phyloP scores from a whole-genome alignment of 2,113 vertebrate species.

The Tylochromis polylepis region DNA sequence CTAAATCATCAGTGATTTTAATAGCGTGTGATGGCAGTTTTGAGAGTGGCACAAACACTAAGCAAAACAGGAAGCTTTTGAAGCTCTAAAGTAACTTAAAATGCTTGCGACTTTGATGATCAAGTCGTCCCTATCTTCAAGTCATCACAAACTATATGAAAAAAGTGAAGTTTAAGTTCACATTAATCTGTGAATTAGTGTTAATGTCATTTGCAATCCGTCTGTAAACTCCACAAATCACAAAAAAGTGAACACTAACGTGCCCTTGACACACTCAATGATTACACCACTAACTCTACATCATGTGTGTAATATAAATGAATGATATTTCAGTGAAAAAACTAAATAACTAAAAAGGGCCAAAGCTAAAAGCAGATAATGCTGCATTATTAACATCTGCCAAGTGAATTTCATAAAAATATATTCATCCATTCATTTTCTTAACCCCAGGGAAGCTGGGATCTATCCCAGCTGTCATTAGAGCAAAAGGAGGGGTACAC shows the following conservation, averaged over 20 bases:
- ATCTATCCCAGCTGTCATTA: not conserved
- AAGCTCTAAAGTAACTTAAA: constrained; percentile 7
- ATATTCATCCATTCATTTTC: not conserved
- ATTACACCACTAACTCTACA: not conserved
- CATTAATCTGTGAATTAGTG: not conserved
- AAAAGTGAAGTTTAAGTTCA: not conserved
- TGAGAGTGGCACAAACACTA: constrained; percentile 37
- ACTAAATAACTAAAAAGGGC: not conserved
- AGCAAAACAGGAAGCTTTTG: not conserved
- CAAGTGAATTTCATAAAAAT: not conserved
- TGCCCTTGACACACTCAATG: not conserved
- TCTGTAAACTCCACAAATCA: not conserved
- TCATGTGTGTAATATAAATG: not conserved
- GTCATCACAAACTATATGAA: not conserved
- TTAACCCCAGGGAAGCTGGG: not conserved
- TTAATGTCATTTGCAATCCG: not conserved
- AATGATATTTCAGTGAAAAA: not conserved
- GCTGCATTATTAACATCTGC: not conserved
- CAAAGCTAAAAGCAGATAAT: not conserved
- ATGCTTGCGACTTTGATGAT: not conserved
- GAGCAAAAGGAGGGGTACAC: not conserved
- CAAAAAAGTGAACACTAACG: not conserved
- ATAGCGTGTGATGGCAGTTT: constrained; percentile 40
- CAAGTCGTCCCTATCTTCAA: not conserved
- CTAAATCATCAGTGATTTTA: constrained; percentile 12